Base-by-base conservation (phyloP, 2,888 invertebrate genomes). In the Podabrus alpinus region DNA sequence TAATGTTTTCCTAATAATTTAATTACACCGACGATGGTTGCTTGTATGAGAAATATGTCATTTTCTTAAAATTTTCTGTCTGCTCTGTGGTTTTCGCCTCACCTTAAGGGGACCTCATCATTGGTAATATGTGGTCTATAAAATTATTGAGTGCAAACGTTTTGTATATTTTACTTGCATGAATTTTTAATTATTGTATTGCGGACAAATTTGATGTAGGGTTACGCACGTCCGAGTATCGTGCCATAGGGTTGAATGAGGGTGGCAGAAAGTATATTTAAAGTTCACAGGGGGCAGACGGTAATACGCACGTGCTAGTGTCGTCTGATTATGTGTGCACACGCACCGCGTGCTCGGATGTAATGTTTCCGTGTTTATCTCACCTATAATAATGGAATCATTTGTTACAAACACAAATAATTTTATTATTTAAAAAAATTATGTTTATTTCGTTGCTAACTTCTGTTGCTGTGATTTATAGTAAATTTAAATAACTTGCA, bases 341-440 rank as follows among this genome's bases (percentile, higher is more conserved):
- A 75, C 75, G 75, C 72, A 72, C 72, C 72, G 72, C 75, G 69
- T 75, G 75, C 66, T 75, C 66, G 70, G 64, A 75, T 75, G 71
- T 72, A 66, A 72, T 69, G 67, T 66, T 72, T 75, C 67, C 75
- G 72, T 75, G 75, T 72, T 75, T 75, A 75, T 75, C 75, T 75
- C 75, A 72, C 75, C 72, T 72, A 69, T 72, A 72, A 75, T 75
- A 72, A 75, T 72, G 69, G 75, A 75, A 75, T 72, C 75, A 75
- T 75, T 72, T 75, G 69, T 72, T 75, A 75, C 60, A 60, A 62
- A 60, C 69, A 72, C 72, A 74, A 74, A 74, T 74, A 75, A 75
- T 75, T 75, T 71, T 62, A 75, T 75, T 75, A 69, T 75, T 72
- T 60, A 68, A 59, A 68, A 59, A 60, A 25, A 70, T 21, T 71